Evolutionary conservation across 2,113 vertebrate genomes (phyloP).

Genomic region (Pterocles orientalis): DNA sequence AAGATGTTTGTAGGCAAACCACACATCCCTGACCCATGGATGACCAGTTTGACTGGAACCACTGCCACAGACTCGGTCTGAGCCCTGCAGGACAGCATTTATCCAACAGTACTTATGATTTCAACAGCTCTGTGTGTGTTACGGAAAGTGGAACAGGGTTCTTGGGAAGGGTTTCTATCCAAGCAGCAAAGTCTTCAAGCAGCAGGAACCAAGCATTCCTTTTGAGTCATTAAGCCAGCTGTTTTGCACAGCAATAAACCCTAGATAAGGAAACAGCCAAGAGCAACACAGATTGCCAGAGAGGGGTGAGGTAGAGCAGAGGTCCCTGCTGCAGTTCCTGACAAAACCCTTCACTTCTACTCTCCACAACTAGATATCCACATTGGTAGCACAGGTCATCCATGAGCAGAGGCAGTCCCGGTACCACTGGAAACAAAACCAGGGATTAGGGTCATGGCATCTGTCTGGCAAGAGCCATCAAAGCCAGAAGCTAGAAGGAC

Average conservation of each 20-base stretch:
- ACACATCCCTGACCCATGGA: neutral
- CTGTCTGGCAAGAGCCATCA: neutral
- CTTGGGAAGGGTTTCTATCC: neutral
- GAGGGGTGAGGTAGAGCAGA: neutral
- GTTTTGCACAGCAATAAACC: neutral
- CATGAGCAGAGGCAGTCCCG: neutral
- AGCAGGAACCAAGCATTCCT: neutral
- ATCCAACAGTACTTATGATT: neutral
- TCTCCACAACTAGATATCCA: neutral
- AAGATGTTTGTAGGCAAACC: neutral
- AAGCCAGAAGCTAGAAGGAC: neutral
- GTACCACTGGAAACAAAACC: neutral
- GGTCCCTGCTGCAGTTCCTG: neutral
- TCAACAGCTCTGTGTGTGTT: neutral
- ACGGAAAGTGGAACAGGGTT: neutral
- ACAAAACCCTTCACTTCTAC: neutral
- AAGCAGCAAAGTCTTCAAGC: neutral
- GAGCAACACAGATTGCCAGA: neutral
- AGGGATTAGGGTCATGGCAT: fast-evolving
- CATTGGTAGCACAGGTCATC: neutral
- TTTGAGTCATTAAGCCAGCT: neutral
- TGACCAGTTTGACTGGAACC: neutral
- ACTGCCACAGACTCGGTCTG: neutral
- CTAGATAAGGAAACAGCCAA: neutral
- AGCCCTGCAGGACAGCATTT: neutral